phyloP scores from a whole-genome alignment of 1,140 invertebrate species.

The Platyura marginata region DNA sequence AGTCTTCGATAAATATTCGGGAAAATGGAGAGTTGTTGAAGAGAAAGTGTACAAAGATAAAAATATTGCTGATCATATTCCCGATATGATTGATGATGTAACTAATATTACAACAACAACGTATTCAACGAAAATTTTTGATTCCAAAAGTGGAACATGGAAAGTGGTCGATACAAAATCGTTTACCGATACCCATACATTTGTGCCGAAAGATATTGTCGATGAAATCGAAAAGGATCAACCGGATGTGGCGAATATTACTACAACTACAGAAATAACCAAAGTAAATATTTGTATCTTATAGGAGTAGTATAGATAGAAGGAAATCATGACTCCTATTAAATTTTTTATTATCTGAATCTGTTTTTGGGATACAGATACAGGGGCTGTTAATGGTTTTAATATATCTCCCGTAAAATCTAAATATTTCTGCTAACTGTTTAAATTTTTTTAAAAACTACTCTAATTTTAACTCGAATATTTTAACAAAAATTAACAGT shows the following conservation, averaged over 20 bases:
- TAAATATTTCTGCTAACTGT: too few species aligned
- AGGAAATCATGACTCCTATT: too few species aligned
- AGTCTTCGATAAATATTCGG: conserved; percentile 20
- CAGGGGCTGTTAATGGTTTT: too few species aligned
- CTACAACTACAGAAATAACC: conserved; percentile 24
- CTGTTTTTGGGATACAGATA: too few species aligned
- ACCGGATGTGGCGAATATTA: conserved; percentile 25
- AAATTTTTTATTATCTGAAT: too few species aligned
- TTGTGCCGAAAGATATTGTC: conserved; percentile 23
- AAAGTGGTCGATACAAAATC: conserved; percentile 23
- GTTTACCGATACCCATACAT: conserved; percentile 20
- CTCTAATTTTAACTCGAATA: too few species aligned
- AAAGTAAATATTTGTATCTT: conserved; percentile 23
- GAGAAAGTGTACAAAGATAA: conserved; percentile 19
- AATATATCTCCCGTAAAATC: too few species aligned
- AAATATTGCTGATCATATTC: conserved; percentile 12
- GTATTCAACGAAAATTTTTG: conserved; percentile 23
- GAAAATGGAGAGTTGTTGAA: conserved; percentile 21
- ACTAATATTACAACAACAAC: conserved; percentile 23
- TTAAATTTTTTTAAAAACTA: too few species aligned
- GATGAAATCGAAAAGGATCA: conserved; percentile 26
- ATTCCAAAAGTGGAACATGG: conserved; percentile 22
- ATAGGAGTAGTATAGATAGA: too few species aligned
- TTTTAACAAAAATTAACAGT: too few species aligned
- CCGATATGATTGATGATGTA: conserved; percentile 26